Evolutionary conservation across 2,113 vertebrate species (phyloP), one percentile per base, ranked within the genome.

Genomic region (Taxidea taxus): DNA sequence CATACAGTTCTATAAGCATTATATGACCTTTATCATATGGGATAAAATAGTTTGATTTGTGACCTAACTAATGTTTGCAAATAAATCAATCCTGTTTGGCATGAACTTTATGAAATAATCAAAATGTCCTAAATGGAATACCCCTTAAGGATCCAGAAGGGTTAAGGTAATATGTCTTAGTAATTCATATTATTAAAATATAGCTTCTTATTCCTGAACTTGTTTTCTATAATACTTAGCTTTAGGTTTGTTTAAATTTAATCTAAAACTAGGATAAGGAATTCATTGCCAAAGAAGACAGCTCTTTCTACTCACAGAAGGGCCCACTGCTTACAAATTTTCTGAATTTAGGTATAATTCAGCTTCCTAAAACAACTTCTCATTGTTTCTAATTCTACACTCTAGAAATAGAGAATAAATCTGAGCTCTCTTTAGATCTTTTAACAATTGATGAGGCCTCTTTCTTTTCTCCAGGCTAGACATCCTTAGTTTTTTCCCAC

Each of bases 181-280:
- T 91, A 93, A 74, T 75, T 93, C 14, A 74, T 68, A 8, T 88
- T 91, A 34, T 72, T 84, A 49, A 92, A 83, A 74, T 91, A 66
- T 88, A 94, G 18, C 34, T 60, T 60, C 27, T 96, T 90, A 62
- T 18, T 81, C 39, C 25, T 7, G 12, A 86, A 18, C 18, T 94
- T 70, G 58, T 89, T 64, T 81, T 3, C 62, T 81, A 1, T 83
- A 47, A 21, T 89, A 37, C 56, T 81, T 75, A 74, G 54, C 29
- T 93, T 78, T 84, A 87, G n/a, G 18, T 39, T 96, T 89, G 16
- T 27, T 91, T 96, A 80, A 74, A 62, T 96, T 64, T 92, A 23
- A 23, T 95, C 92, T 91, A 47, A 77, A 87, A 58, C 16, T 49
- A 64, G 49, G 27, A 42, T 80, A 75, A 49, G 49, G 54, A 56